Percentiles rank a stretch among this genome's conserved stretches.
Evolutionary conservation across 2,797 vertebrate species (phyloP).

Genomic region (Melanitta fusca): DNA sequence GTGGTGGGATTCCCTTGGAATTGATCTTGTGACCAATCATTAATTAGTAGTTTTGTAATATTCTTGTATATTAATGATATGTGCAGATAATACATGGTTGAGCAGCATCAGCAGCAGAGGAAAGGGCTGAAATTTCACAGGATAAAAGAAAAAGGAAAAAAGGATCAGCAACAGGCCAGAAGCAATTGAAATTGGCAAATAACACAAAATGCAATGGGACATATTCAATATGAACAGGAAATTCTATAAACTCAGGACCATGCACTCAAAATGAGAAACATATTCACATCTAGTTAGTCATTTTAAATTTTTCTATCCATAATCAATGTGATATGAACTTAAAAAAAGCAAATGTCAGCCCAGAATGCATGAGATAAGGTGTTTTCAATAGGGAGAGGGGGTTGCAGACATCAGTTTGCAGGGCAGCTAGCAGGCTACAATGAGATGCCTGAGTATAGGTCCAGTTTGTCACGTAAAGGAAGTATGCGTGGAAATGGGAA

Average conservation of each 20-base stretch:
- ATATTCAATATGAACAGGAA: background rate
- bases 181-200: background rate
- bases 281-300: background rate
- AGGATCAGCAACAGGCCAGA: background rate
- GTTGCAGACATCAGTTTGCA: background rate
- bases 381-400: background rate
- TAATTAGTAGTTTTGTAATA: background rate
- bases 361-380: background rate
- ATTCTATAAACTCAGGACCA: background rate
- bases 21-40: background rate
- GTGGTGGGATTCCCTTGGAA: background rate
- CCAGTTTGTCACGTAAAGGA: background rate
- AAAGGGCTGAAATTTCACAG: background rate
- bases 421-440: background rate
- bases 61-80: background rate
- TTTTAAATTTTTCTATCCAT: background rate
- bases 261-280: background rate
- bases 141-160: background rate
- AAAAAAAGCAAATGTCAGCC: background rate
- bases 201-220: background rate
- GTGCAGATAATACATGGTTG: background rate
- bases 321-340: background rate
- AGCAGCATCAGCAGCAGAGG: background rate
- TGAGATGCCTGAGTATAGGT: background rate
- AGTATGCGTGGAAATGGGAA: background rate